Conservation (phyloP, 2,888 invertebrate species). For the Drosophila affinis region DNA sequence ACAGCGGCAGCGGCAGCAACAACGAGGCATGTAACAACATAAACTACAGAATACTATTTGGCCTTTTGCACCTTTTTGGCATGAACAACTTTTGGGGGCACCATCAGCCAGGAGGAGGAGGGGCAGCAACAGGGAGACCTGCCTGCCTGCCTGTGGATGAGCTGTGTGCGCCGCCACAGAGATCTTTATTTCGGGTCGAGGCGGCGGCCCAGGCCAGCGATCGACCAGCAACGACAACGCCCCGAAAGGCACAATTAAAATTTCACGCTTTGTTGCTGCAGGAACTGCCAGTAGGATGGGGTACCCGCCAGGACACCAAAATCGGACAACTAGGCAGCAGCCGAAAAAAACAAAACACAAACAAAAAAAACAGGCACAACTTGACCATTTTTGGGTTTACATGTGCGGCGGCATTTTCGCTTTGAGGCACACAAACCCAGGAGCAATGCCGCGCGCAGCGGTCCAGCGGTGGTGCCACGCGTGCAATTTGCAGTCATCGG, state of each 20-base stretch:
- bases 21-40: constrained; percentile 74
- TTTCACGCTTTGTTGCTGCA: constrained; percentile 65
- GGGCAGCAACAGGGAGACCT: constrained; percentile 12
- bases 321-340: constrained; percentile 54
- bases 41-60: constrained; percentile 78
- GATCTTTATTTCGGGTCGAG: constrained; percentile 75
- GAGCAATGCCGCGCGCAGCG: constrained; percentile 30
- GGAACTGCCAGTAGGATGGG: constrained; percentile 1
- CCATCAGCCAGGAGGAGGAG: constrained; percentile 4
- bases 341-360: constrained; percentile 7
- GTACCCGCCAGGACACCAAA: constrained; percentile 51
- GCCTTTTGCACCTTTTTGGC: constrained; percentile 79
- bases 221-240: constrained; percentile 61
- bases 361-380: constrained; percentile 27
- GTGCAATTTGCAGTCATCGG: constrained; percentile 60
- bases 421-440: constrained; percentile 54
- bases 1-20: constrained; percentile 45
- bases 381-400: constrained; percentile 63
- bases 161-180: constrained; percentile 56
- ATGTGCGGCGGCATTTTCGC: constrained; percentile 70
- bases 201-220: constrained; percentile 47
- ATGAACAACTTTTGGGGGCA: constrained; percentile 70
- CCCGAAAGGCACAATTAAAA: constrained; percentile 78
- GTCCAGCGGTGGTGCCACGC: constrained; percentile 53
- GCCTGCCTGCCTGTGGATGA: constrained; percentile 45